Percentiles rank a stretch among this genome's conserved stretches.
Evolutionary conservation across 2,797 vertebrate species (phyloP).

Genomic region (Chaetodon trifasciatus): DNA sequence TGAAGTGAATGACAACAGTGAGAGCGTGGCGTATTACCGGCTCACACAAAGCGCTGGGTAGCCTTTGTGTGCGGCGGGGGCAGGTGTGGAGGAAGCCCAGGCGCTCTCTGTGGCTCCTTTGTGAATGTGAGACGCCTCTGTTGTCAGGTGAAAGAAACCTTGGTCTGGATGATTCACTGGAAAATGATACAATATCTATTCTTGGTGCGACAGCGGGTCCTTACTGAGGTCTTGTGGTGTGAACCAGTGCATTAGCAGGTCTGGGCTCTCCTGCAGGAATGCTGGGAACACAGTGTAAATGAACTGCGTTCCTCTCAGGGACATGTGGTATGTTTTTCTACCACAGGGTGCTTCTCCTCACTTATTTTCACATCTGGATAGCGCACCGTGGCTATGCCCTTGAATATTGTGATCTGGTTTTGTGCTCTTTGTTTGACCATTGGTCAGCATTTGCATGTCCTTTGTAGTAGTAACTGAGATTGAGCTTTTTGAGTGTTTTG

Average conservation of each 20-base stretch:
- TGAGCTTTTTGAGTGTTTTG: neutral
- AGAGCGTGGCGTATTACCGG: constrained; percentile 42
- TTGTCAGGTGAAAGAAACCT: constrained; percentile 52
- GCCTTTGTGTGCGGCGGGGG: constrained; percentile 44
- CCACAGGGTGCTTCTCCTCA: neutral
- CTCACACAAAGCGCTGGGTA: constrained; percentile 53
- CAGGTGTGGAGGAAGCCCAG: constrained; percentile 31
- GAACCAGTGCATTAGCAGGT: constrained; percentile 4
- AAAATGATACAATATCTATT: constrained; percentile 47
- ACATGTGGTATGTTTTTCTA: constrained; percentile 11
- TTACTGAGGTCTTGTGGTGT: constrained; percentile 11
- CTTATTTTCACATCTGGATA: constrained; percentile 8
- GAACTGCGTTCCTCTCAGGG: constrained; percentile 20
- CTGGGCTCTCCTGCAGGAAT: constrained; percentile 14
- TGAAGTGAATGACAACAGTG: constrained; percentile 64
- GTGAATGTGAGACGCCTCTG: constrained; percentile 53
- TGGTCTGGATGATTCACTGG: constrained; percentile 32
- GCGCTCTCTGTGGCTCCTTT: constrained; percentile 23
- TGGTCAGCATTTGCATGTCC: too few species aligned
- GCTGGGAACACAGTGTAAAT: constrained; percentile 10
- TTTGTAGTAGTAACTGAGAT: too few species aligned
- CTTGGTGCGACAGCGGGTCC: constrained; percentile 4
- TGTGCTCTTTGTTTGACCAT: neutral
- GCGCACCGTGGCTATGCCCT: neutral
- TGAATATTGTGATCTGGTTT: neutral